These are phyloP conservation scores for Mus minutoides DNA, from an alignment of 2,797 vertebrate species.

Conservation along the genomic window DNA sequence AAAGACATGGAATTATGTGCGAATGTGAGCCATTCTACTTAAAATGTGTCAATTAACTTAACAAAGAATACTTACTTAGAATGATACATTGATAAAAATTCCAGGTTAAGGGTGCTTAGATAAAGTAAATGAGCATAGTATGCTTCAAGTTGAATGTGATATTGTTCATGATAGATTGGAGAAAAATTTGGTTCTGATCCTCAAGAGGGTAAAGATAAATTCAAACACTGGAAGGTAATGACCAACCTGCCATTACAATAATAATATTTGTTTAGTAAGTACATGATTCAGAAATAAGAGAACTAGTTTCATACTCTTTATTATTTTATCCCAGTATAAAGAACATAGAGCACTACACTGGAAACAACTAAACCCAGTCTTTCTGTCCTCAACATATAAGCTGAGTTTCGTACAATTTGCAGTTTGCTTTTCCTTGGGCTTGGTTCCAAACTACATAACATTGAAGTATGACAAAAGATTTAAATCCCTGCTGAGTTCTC, in stretches of 20 bases:
- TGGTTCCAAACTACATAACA: slow-evolving; percentile 63
- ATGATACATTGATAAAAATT: not conserved
- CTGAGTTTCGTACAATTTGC: not conserved
- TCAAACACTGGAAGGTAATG: not conserved
- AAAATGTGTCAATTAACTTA: not conserved
- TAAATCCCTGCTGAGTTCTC: slow-evolving; percentile 18
- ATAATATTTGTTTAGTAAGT: not conserved
- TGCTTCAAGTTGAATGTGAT: not conserved
- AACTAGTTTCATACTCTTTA: not conserved
- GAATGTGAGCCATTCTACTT: not conserved
- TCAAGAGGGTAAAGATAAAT: not conserved
- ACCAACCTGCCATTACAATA: not conserved
- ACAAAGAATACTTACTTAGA: slow-evolving; percentile 13
- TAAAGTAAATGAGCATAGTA: not conserved
- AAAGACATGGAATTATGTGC: not conserved
- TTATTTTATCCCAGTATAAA: not conserved
- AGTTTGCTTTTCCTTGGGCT: not conserved
- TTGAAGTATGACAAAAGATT: slow-evolving; percentile 20
- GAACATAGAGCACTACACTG: not conserved
- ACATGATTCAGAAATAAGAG: not conserved
- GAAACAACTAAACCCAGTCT: slow-evolving; percentile 23
- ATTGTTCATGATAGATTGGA: not conserved
- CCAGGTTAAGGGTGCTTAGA: not conserved
- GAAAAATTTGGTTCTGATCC: not conserved
- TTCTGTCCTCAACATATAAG: not conserved